Base-by-base conservation (phyloP, 64 coral and sea anemone species). In the Platygyra sinensis region DNA sequence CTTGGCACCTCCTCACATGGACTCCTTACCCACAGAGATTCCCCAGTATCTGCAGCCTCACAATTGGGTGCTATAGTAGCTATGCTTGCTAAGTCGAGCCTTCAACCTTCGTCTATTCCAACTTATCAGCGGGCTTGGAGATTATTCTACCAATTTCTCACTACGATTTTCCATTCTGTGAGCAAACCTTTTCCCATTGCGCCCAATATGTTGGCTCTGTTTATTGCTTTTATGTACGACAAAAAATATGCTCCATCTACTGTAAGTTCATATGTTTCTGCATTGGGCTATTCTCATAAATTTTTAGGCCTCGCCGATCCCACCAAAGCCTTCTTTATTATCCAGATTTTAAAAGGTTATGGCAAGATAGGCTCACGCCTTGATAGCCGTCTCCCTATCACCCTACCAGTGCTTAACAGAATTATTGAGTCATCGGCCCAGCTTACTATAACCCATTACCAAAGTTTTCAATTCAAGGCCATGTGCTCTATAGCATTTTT, bases 201-300 rank as follows among this genome's bases (percentile, higher is more conserved):
- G 16, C 33, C 78, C 20, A 32, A 30, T 72, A n/a, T 2, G 2
- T 60, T 91, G 51, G 89, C 89, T 13, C 54, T 91, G 0, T 91
- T 91, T 75, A 91, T 91, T 82, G 75, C 85, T 30, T 81, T 74
- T 74, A 29, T 93, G 55, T 93, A 52, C 49, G 85, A 81, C 17
- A 62, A 78, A 2, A 0, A 25, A 29, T 86, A 92, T 69, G 82
- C 90, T 30, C 38, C 89, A 18, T 92, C 90, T n/a, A n/a, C n/a
- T n/a, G n/a, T n/a, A n/a, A n/a, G n/a, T n/a, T n/a, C n/a, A n/a
- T n/a, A n/a, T n/a, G 46, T 79, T 19, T 94, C 80, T 24, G 80
- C 93, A 2, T 79, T 94, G n/a, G 81, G 80, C 5, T 94, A 94
- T 85, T 89, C 79, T 8, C 92, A 94, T n/a, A 89, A 79, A 54